phyloP scores from a whole-genome alignment of 2,797 vertebrate genomes.

The Gallinago stenura region DNA sequence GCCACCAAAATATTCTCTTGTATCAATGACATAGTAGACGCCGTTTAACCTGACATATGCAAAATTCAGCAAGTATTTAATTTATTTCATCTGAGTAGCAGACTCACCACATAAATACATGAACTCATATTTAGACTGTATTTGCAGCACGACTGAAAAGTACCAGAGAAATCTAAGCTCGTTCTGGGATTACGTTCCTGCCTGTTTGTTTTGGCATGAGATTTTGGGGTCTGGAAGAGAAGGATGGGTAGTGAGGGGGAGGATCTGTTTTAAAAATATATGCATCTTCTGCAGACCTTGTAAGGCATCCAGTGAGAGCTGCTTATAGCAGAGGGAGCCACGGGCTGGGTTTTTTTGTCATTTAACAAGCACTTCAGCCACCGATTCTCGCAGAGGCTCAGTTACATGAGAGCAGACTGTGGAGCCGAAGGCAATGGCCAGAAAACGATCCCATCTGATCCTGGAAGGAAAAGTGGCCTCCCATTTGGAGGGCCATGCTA shows the following conservation, averaged over 20 bases:
- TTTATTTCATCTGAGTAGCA: conserved; percentile 1
- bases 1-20: conserved; percentile 10
- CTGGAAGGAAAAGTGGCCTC: conserved; percentile 29
- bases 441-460: neutral
- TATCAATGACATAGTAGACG: neutral
- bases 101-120: neutral
- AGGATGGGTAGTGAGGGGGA: neutral
- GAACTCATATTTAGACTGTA: conserved; percentile 4
- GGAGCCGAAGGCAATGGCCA: neutral
- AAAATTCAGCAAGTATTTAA: conserved; percentile 48
- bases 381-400: neutral
- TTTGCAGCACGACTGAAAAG: neutral
- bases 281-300: conserved; percentile 33
- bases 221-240: conserved; percentile 46
- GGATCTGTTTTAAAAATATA: conserved; percentile 35
- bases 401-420: neutral
- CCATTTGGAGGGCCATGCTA: neutral
- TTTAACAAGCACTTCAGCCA: conserved; percentile 4
- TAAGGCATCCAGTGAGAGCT: conserved; percentile 37
- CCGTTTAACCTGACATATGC: neutral
- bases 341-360: accelerated
- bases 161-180: neutral
- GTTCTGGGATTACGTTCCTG: conserved; percentile 11
- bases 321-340: neutral
- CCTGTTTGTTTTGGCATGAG: conserved; percentile 40